These are phyloP conservation scores for Apodemia mormo DNA, from an alignment of 2,888 invertebrate genomes.

Conservation along the genomic window DNA sequence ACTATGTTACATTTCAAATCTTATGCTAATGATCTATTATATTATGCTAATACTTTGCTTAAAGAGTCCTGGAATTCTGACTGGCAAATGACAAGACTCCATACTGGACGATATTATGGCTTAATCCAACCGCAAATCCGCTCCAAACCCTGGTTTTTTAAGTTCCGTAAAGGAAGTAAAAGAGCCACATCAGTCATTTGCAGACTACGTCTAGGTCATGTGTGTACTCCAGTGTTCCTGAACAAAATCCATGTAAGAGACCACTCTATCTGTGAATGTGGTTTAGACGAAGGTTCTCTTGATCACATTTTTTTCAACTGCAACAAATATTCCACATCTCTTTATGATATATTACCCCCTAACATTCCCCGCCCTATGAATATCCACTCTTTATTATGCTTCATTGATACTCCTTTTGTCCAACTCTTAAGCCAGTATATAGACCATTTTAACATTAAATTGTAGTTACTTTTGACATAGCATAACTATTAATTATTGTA, in stretches of 20 bases:
- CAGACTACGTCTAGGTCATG: not conserved
- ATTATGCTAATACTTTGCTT: not conserved
- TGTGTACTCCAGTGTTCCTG: not conserved
- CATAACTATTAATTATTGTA: no score
- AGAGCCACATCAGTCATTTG: not conserved
- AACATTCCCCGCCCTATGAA: not conserved
- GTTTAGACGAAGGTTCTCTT: not conserved
- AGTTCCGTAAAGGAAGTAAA: not conserved
- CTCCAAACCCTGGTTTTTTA: not conserved
- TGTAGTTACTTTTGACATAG: no score
- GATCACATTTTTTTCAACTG: constrained; percentile 1
- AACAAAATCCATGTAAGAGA: constrained; percentile 5
- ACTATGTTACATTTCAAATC: not conserved
- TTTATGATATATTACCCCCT: constrained; percentile 3
- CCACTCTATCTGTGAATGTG: not conserved
- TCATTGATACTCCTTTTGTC: constrained; percentile 4
- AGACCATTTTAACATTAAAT: no score
- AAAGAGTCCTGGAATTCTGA: not conserved
- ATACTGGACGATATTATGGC: not conserved
- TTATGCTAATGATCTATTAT: not conserved
- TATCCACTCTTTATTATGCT: not conserved
- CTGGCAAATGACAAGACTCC: not conserved
- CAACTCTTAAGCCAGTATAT: not conserved
- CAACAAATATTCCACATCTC: not conserved
- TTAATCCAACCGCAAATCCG: not conserved